These are phyloP conservation scores for Drosophila simulans DNA, from an alignment of 1,140 invertebrate genomes.

Conservation along the genomic window DNA sequence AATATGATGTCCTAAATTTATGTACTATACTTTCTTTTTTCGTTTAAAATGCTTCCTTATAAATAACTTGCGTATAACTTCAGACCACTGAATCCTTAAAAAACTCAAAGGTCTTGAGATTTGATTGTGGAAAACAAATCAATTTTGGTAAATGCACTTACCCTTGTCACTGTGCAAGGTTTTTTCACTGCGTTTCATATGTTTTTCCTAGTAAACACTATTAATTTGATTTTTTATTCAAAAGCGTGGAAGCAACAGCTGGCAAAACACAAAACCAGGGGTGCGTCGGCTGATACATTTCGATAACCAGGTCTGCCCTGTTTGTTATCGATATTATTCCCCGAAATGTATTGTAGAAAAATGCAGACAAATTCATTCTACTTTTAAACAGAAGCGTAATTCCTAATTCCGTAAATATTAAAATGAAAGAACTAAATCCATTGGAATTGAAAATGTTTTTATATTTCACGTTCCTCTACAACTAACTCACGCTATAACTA, in stretches of 20 bases:
- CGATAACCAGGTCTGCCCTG: background rate
- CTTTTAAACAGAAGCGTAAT: no score
- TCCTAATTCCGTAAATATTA: no score
- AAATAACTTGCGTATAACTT: background rate
- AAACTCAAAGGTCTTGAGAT: background rate
- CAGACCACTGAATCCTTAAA: background rate
- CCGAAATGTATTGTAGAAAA: no score
- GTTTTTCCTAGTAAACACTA: slow-evolving; percentile 7
- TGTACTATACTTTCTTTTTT: background rate
- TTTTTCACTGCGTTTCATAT: background rate
- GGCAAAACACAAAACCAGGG: slow-evolving; percentile 6
- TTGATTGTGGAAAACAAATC: background rate
- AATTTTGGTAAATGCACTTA: background rate
- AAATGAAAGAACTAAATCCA: no score
- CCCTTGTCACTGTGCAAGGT: background rate
- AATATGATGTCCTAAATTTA: slow-evolving; percentile 1
- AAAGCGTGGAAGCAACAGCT: slow-evolving; percentile 37
- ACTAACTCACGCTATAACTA: slow-evolving; percentile 16
- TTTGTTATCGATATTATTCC: background rate
- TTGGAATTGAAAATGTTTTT: no score
- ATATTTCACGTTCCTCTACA: background rate
- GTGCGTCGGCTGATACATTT: background rate
- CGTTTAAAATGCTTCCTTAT: background rate
- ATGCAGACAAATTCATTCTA: no score
- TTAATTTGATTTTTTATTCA: background rate